Evolutionary conservation across 2,113 vertebrate species (phyloP), one percentile per base, ranked within the genome.

Genomic region (Calonectris borealis): DNA sequence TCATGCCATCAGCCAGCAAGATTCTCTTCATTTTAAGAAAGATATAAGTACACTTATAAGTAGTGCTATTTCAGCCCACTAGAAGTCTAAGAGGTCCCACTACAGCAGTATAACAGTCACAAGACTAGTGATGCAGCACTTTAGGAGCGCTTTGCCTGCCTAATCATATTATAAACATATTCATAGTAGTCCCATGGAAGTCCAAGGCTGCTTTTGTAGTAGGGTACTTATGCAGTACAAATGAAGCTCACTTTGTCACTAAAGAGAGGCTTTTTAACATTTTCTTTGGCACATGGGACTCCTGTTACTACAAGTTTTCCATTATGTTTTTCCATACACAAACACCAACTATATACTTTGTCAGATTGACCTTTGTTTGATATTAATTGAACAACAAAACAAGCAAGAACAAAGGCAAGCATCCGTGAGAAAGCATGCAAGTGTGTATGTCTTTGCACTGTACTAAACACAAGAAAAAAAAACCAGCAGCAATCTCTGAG

Each of bases 101-200:
- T 97, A 96, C 96, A 97, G 96, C 94, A 86, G 93, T 97, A 96
- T 96, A 97, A 93, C 96, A 96, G 96, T 97, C 94, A 80, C 96
- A 95, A 94, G 96, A 90, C 96, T 69, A 93, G 96, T 96, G 96
- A 97, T 94, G 95, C 96, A 97, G 96, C 92, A 93, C 97, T 95
- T 97, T 84, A 97, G 92, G 88, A 96, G 83, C 0, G 18, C 94
- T 95, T 95, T 97, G 95, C 91, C 94, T 94, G 96, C 94, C 95
- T 97, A 97, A 97, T 97, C 95, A 95, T 97, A 95, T 97, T 97
- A 97, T 97, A 97, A 98, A 95, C 94, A 96, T 97, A 97, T 97
- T 97, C 97, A 96, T 92, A 97, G 94, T 95, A 95, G 94, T 98
- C 97, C 97, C 97, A 97, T 78, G 97, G 86, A 97, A 97, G 94